phyloP scores from a whole-genome alignment of 2,797 vertebrate species.

The Sandelia bainsii region DNA sequence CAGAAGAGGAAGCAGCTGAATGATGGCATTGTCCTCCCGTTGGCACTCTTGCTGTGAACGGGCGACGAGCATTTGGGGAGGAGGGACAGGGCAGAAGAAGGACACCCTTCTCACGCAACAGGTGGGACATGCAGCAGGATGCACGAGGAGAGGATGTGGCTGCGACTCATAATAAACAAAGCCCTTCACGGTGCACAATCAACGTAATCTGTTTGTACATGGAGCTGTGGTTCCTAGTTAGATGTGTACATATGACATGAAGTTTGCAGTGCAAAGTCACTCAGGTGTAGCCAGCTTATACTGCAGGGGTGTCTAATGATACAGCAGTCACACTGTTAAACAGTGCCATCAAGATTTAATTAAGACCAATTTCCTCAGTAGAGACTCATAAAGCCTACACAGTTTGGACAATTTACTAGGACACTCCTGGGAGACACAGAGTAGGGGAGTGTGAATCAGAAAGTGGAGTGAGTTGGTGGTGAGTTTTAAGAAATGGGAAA shows the following conservation, averaged over 20 bases:
- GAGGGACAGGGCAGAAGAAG: conserved; percentile 61
- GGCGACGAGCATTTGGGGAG: conserved; percentile 30
- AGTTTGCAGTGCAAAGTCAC: conserved; percentile 8
- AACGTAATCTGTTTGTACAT: conserved; percentile 13
- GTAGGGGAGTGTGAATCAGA: conserved; percentile 25
- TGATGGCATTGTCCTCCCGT: conserved; percentile 75
- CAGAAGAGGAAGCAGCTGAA: conserved; percentile 79
- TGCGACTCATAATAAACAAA: conserved; percentile 50
- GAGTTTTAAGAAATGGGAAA: conserved; percentile 37
- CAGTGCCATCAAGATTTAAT: conserved; percentile 65
- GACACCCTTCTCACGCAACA: conserved; percentile 76
- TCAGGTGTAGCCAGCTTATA: conserved; percentile 41
- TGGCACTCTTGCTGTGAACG: conserved; percentile 63
- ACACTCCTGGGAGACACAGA: conserved; percentile 53
- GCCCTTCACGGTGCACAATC: conserved; percentile 3
- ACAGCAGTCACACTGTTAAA: conserved; percentile 58
- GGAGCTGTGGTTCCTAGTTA: background rate
- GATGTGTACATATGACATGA: conserved; percentile 4
- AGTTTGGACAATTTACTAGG: conserved; percentile 61
- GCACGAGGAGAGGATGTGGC: conserved; percentile 58
- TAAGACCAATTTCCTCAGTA: conserved; percentile 61
- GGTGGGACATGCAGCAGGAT: conserved; percentile 71
- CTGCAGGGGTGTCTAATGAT: conserved; percentile 46
- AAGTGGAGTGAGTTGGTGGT: conserved; percentile 1
- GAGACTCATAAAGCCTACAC: conserved; percentile 54